Percentiles rank a stretch among this genome's conserved stretches.
Evolutionary conservation across 2,888 invertebrate species (phyloP).

Genomic region (Caenorhabditis doughertyi): DNA sequence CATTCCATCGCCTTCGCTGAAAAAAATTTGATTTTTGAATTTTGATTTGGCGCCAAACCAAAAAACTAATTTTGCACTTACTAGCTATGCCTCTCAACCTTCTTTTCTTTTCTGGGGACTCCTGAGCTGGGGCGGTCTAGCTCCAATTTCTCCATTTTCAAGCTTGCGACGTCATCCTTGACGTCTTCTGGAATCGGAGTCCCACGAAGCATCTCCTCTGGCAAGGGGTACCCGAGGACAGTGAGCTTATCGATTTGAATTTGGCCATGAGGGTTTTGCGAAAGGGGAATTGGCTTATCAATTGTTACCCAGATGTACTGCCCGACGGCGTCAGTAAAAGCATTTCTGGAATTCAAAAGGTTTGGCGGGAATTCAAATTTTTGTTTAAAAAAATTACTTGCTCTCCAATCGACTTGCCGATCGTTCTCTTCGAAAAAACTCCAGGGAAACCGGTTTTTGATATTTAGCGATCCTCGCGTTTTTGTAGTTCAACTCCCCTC

Average conservation of each 20-base stretch:
- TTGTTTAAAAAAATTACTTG: too few species aligned
- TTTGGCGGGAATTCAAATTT: neutral
- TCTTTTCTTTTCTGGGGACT: constrained; percentile 32
- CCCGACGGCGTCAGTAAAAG: constrained; percentile 75
- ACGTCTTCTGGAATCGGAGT: constrained; percentile 4
- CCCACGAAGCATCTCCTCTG: constrained; percentile 48
- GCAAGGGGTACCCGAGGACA: constrained; percentile 67
- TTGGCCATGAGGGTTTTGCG: constrained; percentile 63
- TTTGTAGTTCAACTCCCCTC: constrained; percentile 67
- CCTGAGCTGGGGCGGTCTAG: neutral
- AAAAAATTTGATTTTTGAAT: too few species aligned
- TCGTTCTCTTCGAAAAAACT: constrained; percentile 61
- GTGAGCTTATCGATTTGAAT: constrained; percentile 65
- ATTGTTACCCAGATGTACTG: constrained; percentile 78
- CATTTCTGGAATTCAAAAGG: constrained; percentile 54
- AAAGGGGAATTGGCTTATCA: constrained; percentile 67
- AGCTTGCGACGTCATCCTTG: constrained; percentile 2
- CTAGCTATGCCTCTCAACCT: constrained; percentile 65
- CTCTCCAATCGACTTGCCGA: constrained; percentile 67
- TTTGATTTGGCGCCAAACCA: too few species aligned
- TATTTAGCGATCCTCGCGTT: constrained; percentile 73
- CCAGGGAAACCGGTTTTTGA: constrained; percentile 64
- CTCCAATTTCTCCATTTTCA: constrained; percentile 23
- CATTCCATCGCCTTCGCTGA: constrained; percentile 76
- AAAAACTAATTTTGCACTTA: too few species aligned